These are phyloP conservation scores for Melanotaenia nigrans DNA, from an alignment of 2,797 vertebrate genomes.

Conservation along the genomic window DNA sequence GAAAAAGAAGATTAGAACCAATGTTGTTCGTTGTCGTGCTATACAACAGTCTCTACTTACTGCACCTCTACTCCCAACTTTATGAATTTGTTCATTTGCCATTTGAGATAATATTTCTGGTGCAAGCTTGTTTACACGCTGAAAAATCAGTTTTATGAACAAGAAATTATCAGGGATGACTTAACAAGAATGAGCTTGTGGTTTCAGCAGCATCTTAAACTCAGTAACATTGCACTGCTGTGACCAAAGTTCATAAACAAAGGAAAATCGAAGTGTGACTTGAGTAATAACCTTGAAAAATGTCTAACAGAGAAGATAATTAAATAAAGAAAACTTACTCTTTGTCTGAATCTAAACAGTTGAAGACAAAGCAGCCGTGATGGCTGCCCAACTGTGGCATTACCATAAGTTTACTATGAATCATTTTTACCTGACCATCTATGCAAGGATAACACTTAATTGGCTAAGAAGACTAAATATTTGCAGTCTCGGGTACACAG, in stretches of 20 bases:
- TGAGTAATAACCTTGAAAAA: constrained; percentile 27
- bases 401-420: neutral
- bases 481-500: too few relatives aligned
- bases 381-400: neutral
- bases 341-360: constrained; percentile 6
- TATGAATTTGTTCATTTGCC: too few relatives aligned
- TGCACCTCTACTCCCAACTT: too few relatives aligned
- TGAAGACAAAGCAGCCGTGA: too few relatives aligned
- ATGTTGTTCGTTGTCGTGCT: too few relatives aligned
- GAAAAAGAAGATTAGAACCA: too few relatives aligned
- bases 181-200: neutral
- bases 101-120: too few relatives aligned
- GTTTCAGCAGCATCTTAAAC: constrained; percentile 50
- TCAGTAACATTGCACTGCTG: constrained; percentile 41
- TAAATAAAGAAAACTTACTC: constrained; percentile 15
- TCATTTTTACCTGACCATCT: neutral
- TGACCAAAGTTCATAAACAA: constrained; percentile 42
- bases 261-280: constrained; percentile 40
- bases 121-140: too few relatives aligned
- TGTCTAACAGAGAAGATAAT: constrained; percentile 26
- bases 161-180: too few relatives aligned
- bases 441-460: neutral
- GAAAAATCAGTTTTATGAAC: too few relatives aligned
- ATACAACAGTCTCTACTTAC: too few relatives aligned
- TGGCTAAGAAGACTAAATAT: too few relatives aligned